phyloP scores from a whole-genome alignment of 2,888 invertebrate genomes.

The Augiades crinisus region DNA sequence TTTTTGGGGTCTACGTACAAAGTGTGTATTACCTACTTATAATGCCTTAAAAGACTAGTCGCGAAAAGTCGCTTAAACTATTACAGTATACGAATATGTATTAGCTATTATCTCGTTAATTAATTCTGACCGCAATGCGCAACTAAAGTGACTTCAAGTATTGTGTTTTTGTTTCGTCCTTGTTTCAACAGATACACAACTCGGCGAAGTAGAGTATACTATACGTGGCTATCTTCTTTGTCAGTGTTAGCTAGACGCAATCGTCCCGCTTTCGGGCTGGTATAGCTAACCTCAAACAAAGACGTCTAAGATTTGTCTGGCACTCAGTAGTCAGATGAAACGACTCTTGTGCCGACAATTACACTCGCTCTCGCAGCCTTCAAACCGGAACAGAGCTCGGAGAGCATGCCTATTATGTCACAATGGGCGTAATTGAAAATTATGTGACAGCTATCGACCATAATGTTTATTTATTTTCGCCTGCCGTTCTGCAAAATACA shows the following conservation, averaged over 20 bases:
- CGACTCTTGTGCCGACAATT: constrained; percentile 1
- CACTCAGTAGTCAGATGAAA: constrained; percentile 6
- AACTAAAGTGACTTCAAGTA: constrained; percentile 1
- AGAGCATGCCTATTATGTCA: background rate
- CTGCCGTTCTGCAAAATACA: no score
- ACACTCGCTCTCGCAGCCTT: background rate
- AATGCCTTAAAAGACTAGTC: no score
- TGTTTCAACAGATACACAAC: background rate
- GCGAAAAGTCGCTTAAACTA: background rate
- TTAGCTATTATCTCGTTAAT: constrained; percentile 12
- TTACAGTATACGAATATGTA: background rate
- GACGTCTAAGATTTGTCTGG: constrained; percentile 8
- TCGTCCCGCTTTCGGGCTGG: background rate
- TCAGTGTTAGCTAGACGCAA: background rate
- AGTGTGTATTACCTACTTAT: no score
- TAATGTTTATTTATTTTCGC: no score
- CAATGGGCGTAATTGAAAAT: background rate
- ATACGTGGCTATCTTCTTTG: background rate
- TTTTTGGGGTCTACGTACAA: no score
- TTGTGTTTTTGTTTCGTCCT: constrained; percentile 13
- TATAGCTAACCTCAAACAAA: constrained; percentile 8
- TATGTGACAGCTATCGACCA: background rate
- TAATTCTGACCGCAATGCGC: constrained; percentile 13
- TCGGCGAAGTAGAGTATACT: background rate
- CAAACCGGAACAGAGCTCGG: background rate